phyloP scores from a whole-genome alignment of 2,797 vertebrate genomes.

The Bovichtus variegatus region DNA sequence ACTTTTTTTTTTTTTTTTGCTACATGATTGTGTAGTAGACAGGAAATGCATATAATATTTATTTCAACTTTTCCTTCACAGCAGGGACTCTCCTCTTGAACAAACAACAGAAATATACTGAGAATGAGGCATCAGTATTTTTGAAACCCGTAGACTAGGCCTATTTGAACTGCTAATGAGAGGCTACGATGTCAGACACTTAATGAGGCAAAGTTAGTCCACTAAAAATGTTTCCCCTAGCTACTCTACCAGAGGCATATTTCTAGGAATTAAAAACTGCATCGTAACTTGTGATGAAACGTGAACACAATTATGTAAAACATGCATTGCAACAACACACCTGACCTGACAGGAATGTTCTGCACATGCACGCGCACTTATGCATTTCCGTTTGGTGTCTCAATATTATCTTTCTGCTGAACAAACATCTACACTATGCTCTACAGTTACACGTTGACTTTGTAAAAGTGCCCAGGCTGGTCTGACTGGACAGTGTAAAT shows the following conservation, averaged over 20 bases:
- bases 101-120: neutral
- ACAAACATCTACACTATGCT: constrained; percentile 46
- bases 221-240: neutral
- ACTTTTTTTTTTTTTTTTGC: neutral
- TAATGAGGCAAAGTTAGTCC: constrained; percentile 17
- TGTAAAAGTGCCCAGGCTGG: constrained; percentile 53
- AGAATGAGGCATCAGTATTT: constrained; percentile 9
- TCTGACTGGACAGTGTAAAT: constrained; percentile 72
- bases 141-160: constrained; percentile 16
- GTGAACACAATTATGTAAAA: constrained; percentile 50
- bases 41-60: neutral
- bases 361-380: neutral
- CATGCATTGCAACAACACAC: constrained; percentile 40
- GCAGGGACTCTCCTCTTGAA: neutral
- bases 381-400: constrained; percentile 11
- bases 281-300: constrained; percentile 19
- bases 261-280: neutral
- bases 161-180: constrained; percentile 66
- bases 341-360: constrained; percentile 49
- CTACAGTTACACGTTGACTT: constrained; percentile 43
- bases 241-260: neutral
- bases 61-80: neutral
- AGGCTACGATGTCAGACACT: constrained; percentile 41
- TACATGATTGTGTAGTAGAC: neutral
- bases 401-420: constrained; percentile 39